Percentiles rank a stretch among this genome's conserved stretches.
Conservation (phyloP, 2,797 vertebrate genomes). For the Acomys russatus region DNA sequence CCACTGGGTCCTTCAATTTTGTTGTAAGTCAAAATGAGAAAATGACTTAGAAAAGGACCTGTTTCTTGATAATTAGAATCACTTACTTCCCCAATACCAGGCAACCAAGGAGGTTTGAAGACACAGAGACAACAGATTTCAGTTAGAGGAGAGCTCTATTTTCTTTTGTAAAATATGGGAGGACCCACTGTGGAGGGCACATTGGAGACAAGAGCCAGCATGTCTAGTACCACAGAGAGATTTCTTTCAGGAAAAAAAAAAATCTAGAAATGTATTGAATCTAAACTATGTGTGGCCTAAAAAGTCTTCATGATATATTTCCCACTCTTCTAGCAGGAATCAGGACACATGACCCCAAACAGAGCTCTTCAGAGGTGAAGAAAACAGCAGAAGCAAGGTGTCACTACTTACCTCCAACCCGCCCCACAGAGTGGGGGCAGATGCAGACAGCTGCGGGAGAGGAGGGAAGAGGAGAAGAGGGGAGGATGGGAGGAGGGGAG, state of each 20-base stretch:
- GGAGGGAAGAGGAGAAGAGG: background rate
- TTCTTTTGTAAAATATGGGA: background rate
- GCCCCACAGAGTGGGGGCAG: background rate
- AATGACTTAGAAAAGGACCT: background rate
- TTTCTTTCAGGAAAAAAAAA: background rate
- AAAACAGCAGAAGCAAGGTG: background rate
- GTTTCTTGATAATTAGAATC: background rate
- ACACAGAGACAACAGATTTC: background rate
- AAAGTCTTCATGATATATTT: background rate
- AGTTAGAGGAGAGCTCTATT: background rate
- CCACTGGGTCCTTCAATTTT: background rate
- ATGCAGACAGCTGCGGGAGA: accelerated
- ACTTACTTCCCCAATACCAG: background rate
- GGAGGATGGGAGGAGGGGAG: no score
- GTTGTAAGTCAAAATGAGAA: constrained; percentile 8
- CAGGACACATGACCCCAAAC: no score
- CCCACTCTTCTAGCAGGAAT: background rate
- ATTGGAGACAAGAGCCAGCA: background rate
- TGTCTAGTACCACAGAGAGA: background rate
- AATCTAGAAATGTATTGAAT: background rate
- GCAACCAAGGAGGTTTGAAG: background rate
- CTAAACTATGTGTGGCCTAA: background rate
- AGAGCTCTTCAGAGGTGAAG: background rate
- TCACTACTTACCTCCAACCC: no score
- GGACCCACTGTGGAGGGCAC: background rate